These are phyloP conservation scores for Ceyx margarethae DNA, from an alignment of 2,113 vertebrate genomes.

Conservation along the genomic window DNA sequence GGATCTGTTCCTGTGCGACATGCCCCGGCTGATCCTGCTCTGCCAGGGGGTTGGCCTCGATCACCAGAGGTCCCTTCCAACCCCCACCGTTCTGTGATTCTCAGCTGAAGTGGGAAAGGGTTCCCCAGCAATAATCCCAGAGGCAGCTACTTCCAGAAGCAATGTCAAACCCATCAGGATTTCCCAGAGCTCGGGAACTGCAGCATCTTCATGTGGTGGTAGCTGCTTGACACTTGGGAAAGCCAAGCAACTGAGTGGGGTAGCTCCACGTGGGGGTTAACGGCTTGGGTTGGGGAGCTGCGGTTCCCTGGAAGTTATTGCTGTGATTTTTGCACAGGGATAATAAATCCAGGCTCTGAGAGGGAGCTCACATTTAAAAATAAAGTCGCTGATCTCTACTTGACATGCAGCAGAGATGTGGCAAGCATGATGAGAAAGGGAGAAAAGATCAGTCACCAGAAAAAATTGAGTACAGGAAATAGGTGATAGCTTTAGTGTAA, in stretches of 20 bases:
- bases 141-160: not conserved
- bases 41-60: too few species aligned
- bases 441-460: conserved; percentile 37
- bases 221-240: not conserved
- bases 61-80: too few species aligned
- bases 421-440: not conserved
- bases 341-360: conserved; percentile 10
- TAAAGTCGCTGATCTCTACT: conserved; percentile 30
- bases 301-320: not conserved
- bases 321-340: not conserved
- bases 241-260: not conserved
- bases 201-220: not conserved
- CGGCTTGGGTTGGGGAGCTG: not conserved
- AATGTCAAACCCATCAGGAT: not conserved
- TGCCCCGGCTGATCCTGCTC: too few species aligned
- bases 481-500: conserved; percentile 27
- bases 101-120: not conserved
- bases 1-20: too few species aligned
- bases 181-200: not conserved
- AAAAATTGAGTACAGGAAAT: conserved; percentile 22
- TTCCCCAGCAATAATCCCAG: not conserved
- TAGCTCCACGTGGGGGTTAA: not conserved
- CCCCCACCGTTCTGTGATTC: not conserved
- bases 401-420: conserved; percentile 6
- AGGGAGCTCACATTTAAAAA: conserved; percentile 23